Evolutionary conservation across 2,797 vertebrate genomes (phyloP), one percentile per base, ranked within the genome.

Genomic region (Squalus acanthias): DNA sequence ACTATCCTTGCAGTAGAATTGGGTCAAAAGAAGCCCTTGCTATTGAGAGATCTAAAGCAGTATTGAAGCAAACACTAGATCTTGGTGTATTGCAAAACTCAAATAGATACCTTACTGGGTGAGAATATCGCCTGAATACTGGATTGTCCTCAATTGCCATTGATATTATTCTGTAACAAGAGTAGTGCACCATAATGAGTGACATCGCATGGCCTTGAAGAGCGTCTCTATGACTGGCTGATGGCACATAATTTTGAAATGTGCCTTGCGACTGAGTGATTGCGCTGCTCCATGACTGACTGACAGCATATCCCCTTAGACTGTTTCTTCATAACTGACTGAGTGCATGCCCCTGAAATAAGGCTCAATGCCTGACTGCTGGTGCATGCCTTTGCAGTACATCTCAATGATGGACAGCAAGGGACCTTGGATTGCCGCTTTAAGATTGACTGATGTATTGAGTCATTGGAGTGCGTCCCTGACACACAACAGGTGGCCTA

Each of bases 251-350:
- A 10, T 93, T 69, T 69, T 39, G 63, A 93, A 93, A 67, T 22
- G 17, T 93, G 12, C 20, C n/a, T 69, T 93, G 20, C 65, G 39
- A 69, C n/a, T 93, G 91, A 67, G 63, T 69, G 65, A 93, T 65
- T 92, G 89, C 2, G 33, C 57, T n/a, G 15, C 33, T 67, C 60
- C 60, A 9, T 92, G 33, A 65, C 33, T 65, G 89, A 65, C 33
- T 39, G 53, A 60, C 29, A 92, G 89, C 57, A 92, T 69, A 46
- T 67, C 33, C 13, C 57, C 57, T 29, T 65, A 29, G 60, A 92
- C 65, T 92, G 60, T 92, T 46, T 69, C 91, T 93, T 69, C 39
- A 69, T 69, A 93, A 93, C 63, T 67, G 79, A 85, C 79, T 85
- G 82, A 85, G 39, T 50, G 46, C 39, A 50, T 85, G n/a, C n/a